phyloP scores from a whole-genome alignment of 1,140 invertebrate species.

The Drosophila murphyi region DNA sequence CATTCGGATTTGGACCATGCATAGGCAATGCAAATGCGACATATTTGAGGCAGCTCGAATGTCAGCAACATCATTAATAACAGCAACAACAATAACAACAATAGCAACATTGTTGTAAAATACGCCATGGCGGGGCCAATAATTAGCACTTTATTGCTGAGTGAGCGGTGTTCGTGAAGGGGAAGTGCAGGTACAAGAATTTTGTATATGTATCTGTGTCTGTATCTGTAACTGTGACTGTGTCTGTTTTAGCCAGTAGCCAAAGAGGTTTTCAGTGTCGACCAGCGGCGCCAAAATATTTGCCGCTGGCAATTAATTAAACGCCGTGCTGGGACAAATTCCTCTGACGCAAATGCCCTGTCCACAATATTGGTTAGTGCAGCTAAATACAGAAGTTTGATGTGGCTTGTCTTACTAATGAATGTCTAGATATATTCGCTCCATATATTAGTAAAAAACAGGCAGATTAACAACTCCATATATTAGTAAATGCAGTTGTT shows the following conservation, averaged over 20 bases:
- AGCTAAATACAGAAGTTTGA: neutral
- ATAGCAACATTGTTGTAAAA: conserved; percentile 18
- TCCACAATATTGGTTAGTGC: neutral
- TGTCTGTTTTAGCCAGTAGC: conserved; percentile 5
- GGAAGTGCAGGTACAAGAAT: conserved; percentile 18
- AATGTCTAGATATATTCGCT: neutral
- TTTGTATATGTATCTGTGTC: conserved; percentile 9
- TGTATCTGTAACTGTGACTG: conserved; percentile 11
- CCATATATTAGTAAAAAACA: too few species aligned
- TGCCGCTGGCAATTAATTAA: conserved; percentile 64
- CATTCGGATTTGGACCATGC: conserved; percentile 13
- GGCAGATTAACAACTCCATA: too few species aligned
- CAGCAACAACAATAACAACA: neutral
- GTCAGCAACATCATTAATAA: conserved; percentile 66
- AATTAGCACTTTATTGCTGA: conserved; percentile 65
- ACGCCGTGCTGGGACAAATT: conserved; percentile 35
- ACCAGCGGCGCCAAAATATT: conserved; percentile 33
- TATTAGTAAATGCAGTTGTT: too few species aligned
- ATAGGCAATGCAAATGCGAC: conserved; percentile 41
- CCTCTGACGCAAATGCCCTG: conserved; percentile 18
- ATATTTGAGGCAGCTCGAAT: conserved; percentile 52
- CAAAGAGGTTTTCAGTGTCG: conserved; percentile 44
- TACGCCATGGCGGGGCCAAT: conserved; percentile 33
- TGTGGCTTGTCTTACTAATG: neutral
- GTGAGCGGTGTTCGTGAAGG: neutral